Evolutionary conservation across 2,797 vertebrate species (phyloP).

Genomic region (Apogon talboti): DNA sequence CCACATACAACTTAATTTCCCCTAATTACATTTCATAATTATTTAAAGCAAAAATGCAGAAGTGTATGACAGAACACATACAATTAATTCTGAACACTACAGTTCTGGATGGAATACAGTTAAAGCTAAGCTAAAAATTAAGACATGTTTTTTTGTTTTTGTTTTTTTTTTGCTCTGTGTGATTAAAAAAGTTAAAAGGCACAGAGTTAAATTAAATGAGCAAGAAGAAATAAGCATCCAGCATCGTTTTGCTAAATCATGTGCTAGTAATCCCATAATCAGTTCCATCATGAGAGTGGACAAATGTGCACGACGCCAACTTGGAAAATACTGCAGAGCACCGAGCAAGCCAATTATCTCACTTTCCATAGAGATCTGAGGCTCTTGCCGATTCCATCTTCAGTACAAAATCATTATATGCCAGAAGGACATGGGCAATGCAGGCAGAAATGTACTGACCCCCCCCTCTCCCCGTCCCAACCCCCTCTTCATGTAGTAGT

Average conservation of each 20-base stretch:
- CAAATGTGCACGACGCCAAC: conserved; percentile 37
- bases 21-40: conserved; percentile 1
- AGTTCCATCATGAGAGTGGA: conserved; percentile 39
- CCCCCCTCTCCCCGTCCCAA: not conserved
- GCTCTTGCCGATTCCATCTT: conserved; percentile 44
- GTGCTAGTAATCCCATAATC: conserved; percentile 53
- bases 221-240: conserved; percentile 26
- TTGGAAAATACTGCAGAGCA: conserved; percentile 12
- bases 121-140: not conserved
- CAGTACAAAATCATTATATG: conserved; percentile 41
- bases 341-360: conserved; percentile 49
- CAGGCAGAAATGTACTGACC: conserved; percentile 13
- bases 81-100: not conserved
- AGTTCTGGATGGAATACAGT: not conserved
- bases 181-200: conserved; percentile 32
- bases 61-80: conserved; percentile 1
- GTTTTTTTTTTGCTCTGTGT: no score
- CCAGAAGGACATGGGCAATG: conserved; percentile 24
- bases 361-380: conserved; percentile 50
- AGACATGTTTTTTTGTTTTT: no score
- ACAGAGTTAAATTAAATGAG: conserved; percentile 40
- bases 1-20: no score
- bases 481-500: not conserved
- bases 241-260: conserved; percentile 51
- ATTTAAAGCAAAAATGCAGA: not conserved